These are phyloP conservation scores for Cataglyphis albicans DNA, from an alignment of 2,888 invertebrate species.

Conservation along the genomic window DNA sequence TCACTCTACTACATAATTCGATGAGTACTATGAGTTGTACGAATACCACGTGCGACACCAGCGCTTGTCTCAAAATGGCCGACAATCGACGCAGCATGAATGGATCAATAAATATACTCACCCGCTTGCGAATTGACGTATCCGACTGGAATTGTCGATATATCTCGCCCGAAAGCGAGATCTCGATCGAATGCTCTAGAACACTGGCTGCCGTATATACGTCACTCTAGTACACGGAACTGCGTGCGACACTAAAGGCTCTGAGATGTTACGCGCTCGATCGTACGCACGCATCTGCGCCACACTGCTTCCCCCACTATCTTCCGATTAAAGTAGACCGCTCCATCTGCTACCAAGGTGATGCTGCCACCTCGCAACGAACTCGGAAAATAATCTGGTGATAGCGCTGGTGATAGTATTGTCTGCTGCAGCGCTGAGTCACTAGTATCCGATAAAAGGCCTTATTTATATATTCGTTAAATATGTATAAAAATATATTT, in stretches of 20 bases:
- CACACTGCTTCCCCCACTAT: conserved; percentile 71
- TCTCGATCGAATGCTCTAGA: not conserved
- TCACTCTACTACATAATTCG: not conserved
- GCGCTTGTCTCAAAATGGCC: not conserved
- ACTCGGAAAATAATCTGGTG: conserved; percentile 58
- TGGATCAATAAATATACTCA: conserved; percentile 62
- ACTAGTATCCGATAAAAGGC: not conserved
- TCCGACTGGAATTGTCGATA: conserved; percentile 12
- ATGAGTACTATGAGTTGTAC: not conserved
- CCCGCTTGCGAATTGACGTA: not conserved
- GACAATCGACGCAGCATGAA: conserved; percentile 17
- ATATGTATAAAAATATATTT: not conserved
- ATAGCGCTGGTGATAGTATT: conserved; percentile 70
- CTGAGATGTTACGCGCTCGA: conserved; percentile 57
- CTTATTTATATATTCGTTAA: not conserved
- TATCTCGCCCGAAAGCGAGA: conserved; percentile 55
- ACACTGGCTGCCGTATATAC: conserved; percentile 58
- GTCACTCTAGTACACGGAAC: conserved; percentile 69
- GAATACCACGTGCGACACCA: not conserved
- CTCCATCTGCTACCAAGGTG: conserved; percentile 62
- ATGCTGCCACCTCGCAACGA: conserved; percentile 79
- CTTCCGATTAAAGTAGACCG: conserved; percentile 8
- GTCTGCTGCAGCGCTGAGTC: conserved; percentile 58
- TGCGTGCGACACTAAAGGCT: conserved; percentile 59
- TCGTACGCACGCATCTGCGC: conserved; percentile 72